Base-by-base conservation (phyloP, 2,888 invertebrate species). In the Stegophylla sp. region DNA sequence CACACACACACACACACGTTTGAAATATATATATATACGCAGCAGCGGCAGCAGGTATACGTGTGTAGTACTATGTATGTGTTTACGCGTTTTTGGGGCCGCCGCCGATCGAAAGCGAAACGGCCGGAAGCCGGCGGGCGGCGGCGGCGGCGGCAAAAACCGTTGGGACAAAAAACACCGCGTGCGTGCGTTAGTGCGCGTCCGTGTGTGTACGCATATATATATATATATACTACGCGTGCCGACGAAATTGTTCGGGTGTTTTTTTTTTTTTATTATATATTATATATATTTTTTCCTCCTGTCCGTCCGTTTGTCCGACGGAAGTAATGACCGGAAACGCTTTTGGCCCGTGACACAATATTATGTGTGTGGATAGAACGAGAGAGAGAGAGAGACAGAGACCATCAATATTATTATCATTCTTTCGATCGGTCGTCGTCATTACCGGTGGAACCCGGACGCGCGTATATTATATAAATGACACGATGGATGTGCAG, bases 311-410 rank as follows among this genome's bases (percentile, higher is more conserved):
- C 34, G n/a, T 20, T 41, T 20, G 64, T 10, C 56, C 76, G 67
- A 77, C 76, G 67, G 76, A 75, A 74, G 63, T 74, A 75, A 75
- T 63, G 75, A 64, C 75, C 74, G 74, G 74, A 74, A 74, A 74
- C 74, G 48, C 34, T 61, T 63, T 74, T 34, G 63, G 63, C 74
- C 74, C 74, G 63, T 63, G 63, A 74, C 74, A 72, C 71, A 34
- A 63, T 34, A 26, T 26, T n/a, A n/a, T n/a, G n/a, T n/a, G n/a
- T 34, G 73, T 2, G 13, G 2, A 71, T 1, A 13, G 9, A 20
- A 53, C 12, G 15, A 20, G 13, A 12, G 34, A 56, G 7, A 26
- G 20, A 59, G 26, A 26, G 26, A 26, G n/a, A 28, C 51, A 34
- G 7, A 51, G 17, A 56, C 56, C 64, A 66, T 72, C 72, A 43